Percentiles rank a stretch among this genome's conserved stretches.
phyloP scores from a whole-genome alignment of 1,140 invertebrate species.

The Drosophila pseudoananassae region DNA sequence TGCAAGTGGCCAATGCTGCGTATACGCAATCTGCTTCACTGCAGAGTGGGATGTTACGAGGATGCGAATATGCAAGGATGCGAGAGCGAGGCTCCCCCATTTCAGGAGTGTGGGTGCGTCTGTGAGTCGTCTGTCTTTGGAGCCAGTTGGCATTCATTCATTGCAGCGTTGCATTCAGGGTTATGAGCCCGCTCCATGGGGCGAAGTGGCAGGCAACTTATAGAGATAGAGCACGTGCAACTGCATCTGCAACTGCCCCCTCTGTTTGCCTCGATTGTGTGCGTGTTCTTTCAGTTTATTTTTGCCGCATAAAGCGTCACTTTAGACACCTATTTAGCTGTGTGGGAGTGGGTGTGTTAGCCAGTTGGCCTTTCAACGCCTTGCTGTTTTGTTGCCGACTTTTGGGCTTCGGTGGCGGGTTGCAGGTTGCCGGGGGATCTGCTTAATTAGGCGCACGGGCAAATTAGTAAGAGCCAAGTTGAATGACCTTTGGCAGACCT shows the following conservation, averaged over 20 bases:
- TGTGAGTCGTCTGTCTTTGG: constrained; percentile 60
- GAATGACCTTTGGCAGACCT: constrained; percentile 63
- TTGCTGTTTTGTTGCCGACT: constrained; percentile 44
- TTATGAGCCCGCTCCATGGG: constrained; percentile 52
- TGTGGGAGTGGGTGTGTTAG: constrained; percentile 10
- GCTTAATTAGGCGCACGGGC: constrained; percentile 71
- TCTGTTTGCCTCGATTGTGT: constrained; percentile 11
- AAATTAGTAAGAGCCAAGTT: constrained; percentile 68
- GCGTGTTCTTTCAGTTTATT: constrained; percentile 47
- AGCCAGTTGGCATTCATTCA: constrained; percentile 65
- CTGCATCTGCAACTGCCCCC: neutral
- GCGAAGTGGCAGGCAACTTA: constrained; percentile 58
- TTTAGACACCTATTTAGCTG: constrained; percentile 73
- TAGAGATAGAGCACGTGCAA: constrained; percentile 67
- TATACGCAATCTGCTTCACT: constrained; percentile 68
- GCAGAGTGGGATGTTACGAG: constrained; percentile 9
- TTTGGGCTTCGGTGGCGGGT: constrained; percentile 49
- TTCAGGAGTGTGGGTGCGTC: constrained; percentile 52
- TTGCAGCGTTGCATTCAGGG: constrained; percentile 70
- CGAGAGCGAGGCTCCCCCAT: neutral
- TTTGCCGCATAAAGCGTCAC: constrained; percentile 69
- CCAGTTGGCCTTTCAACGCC: constrained; percentile 42
- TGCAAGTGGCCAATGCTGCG: constrained; percentile 79
- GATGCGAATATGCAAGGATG: neutral
- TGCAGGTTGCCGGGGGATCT: constrained; percentile 30